A percentile compares a stretch with the other conserved stretches of the same genome.
Conservation (phyloP, 2,888 invertebrate species). For the Perizoma flavofasciatum region DNA sequence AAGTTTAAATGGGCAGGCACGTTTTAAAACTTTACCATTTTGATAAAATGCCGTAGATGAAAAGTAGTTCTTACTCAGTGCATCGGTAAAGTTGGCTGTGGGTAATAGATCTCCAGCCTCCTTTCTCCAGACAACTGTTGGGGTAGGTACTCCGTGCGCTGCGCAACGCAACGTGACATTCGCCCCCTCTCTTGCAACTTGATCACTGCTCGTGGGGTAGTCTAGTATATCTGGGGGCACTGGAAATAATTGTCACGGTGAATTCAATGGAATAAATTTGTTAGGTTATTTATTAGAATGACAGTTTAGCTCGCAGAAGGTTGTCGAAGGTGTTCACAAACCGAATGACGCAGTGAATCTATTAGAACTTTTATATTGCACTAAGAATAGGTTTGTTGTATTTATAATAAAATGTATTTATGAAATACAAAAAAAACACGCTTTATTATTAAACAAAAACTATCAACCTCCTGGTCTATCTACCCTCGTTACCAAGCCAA, state of each 20-base stretch:
- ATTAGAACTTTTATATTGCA: too few species aligned
- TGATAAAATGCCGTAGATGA: neutral
- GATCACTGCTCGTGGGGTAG: constrained; percentile 93
- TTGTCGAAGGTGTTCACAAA: too few species aligned
- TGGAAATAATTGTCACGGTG: constrained; percentile 51
- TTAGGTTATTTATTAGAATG: neutral
- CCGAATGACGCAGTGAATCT: too few species aligned
- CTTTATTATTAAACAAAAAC: too few species aligned
- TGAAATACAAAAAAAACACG: too few species aligned
- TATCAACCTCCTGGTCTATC: too few species aligned
- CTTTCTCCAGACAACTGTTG: constrained; percentile 93
- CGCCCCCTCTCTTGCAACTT: constrained; percentile 93
- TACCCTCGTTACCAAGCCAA: too few species aligned
- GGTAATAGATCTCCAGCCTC: constrained; percentile 89
- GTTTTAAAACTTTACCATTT: too few species aligned
- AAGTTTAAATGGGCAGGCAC: too few species aligned
- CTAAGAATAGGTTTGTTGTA: too few species aligned
- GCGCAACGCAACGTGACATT: constrained; percentile 94
- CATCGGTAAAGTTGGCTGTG: constrained; percentile 74
- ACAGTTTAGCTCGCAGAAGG: too few species aligned
- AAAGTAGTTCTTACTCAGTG: constrained; percentile 66
- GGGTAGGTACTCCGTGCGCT: constrained; percentile 93
- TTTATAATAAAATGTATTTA: too few species aligned
- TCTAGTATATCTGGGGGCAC: constrained; percentile 95
- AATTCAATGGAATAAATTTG: neutral